Conservation (phyloP, 1,140 invertebrate species). For the Mizuhopecten yessoensis region DNA sequence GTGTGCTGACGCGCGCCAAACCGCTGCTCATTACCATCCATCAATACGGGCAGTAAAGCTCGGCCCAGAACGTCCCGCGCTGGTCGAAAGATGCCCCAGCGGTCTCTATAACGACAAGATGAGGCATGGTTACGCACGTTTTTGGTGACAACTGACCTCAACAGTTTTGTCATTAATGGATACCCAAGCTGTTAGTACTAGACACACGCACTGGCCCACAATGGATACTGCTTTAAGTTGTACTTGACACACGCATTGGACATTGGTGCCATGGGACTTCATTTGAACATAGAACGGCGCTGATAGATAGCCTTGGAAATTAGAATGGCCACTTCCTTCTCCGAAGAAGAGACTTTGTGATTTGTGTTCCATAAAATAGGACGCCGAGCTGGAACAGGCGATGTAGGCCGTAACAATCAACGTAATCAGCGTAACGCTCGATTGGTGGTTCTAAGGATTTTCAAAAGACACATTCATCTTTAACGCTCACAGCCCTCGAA, state of each 20-base stretch:
- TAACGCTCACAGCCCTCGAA: neutral
- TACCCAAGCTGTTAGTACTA: neutral
- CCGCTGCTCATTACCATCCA: neutral
- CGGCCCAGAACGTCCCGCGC: neutral
- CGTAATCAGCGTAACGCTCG: neutral
- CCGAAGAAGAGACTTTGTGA: neutral
- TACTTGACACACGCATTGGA: slow-evolving; percentile 23
- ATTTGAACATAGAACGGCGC: neutral
- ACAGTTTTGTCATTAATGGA: neutral
- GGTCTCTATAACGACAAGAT: neutral
- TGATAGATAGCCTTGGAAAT: neutral
- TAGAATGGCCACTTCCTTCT: neutral
- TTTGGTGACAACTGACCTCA: slow-evolving; percentile 37
- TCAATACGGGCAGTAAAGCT: neutral
- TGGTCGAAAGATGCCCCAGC: neutral
- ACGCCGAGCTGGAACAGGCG: neutral
- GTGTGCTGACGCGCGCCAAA: too few relatives aligned
- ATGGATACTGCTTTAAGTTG: slow-evolving; percentile 9
- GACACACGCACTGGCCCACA: neutral
- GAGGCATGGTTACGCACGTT: slow-evolving; percentile 18
- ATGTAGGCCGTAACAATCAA: neutral
- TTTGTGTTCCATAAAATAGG: neutral
- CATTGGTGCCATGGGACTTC: slow-evolving; percentile 26
- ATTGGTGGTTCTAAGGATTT: neutral
- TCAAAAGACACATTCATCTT: neutral